Conservation (phyloP, 2,797 vertebrate genomes). For the Myotis pilosus region DNA sequence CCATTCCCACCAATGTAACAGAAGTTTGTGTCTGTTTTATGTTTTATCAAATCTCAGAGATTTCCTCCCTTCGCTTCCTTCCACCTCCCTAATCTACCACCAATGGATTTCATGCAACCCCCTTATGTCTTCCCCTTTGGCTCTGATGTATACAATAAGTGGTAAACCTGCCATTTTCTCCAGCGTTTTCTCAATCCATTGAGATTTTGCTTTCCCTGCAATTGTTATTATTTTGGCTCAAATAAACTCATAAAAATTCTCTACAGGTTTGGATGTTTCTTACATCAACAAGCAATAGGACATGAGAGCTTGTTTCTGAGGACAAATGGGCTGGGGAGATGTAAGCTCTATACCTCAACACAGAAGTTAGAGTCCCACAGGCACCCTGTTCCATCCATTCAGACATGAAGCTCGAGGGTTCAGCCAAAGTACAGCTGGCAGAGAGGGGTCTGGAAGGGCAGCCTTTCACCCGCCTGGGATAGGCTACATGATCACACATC, state of each 20-base stretch:
- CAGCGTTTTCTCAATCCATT: not conserved
- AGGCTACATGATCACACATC: not conserved
- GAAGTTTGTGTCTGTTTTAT: not conserved
- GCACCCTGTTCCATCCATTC: not conserved
- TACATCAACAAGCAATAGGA: not conserved
- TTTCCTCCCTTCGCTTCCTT: not conserved
- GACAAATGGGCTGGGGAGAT: not conserved
- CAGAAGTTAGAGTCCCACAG: not conserved
- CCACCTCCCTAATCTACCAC: not conserved
- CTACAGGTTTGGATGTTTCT: not conserved
- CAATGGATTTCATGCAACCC: not conserved
- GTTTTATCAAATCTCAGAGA: not conserved
- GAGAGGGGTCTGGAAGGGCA: not conserved
- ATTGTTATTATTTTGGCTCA: not conserved
- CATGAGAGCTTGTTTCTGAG: not conserved
- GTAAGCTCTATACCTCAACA: not conserved
- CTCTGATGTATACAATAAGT: not conserved
- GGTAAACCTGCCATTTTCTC: not conserved
- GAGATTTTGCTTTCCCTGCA: not conserved
- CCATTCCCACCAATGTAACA: too few species aligned
- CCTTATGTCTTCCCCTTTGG: not conserved
- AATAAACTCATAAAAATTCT: not conserved
- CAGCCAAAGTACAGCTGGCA: not conserved
- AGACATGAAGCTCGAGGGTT: not conserved
- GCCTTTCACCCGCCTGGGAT: not conserved